Evolutionary conservation across 2,113 vertebrate species (phyloP).

Genomic region (Ceuthmochares aereus): DNA sequence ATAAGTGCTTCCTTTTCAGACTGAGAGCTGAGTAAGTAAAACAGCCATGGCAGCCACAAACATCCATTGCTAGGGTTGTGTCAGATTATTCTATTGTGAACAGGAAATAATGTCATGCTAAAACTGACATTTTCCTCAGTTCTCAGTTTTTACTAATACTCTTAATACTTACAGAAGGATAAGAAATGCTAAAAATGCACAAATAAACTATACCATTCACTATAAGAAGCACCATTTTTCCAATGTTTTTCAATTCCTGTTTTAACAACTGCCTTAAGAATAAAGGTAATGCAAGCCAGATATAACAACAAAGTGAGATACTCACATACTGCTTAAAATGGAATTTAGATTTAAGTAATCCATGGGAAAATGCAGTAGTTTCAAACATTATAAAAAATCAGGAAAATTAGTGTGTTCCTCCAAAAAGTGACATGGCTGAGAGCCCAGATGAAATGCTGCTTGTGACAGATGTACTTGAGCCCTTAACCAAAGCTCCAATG

Average conservation of each 20-base stretch:
- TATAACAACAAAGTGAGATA: not conserved
- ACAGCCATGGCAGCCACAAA: not conserved
- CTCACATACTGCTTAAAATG: not conserved
- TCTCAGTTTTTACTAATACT: not conserved
- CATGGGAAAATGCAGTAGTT: not conserved
- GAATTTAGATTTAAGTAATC: not conserved
- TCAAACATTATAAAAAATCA: not conserved
- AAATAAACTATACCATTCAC: not conserved
- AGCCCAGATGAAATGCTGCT: not conserved
- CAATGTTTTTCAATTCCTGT: not conserved
- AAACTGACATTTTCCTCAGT: not conserved
- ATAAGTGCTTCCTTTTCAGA: not conserved
- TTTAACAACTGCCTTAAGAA: not conserved
- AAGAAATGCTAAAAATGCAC: not conserved
- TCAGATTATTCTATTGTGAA: not conserved
- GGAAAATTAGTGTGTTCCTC: not conserved
- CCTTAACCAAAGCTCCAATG: no score
- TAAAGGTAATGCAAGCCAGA: not conserved
- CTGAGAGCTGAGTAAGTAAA: not conserved
- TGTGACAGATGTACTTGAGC: no score
- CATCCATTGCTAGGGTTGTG: not conserved
- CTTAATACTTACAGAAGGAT: not conserved
- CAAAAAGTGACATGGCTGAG: not conserved
- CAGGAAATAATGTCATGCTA: not conserved
- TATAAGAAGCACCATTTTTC: not conserved